Percentiles rank a stretch among this genome's conserved stretches.
These are phyloP conservation scores for Adelphocoris suturalis DNA, from an alignment of 2,888 invertebrate genomes.

Conservation along the genomic window DNA sequence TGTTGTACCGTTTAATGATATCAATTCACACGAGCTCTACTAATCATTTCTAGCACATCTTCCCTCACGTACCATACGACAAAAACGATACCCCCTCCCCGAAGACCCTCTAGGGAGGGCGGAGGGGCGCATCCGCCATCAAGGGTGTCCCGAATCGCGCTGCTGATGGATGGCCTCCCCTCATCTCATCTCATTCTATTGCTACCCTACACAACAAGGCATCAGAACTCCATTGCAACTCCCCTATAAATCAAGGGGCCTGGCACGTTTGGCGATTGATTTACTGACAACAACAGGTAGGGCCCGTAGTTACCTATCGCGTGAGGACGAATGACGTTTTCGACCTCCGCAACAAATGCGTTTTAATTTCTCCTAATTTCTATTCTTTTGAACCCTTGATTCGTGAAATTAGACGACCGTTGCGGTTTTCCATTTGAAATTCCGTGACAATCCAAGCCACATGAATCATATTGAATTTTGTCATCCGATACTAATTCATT, in stretches of 20 bases:
- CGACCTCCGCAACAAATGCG: background rate
- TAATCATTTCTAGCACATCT: no score
- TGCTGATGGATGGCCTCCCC: background rate
- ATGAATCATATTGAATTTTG: no score
- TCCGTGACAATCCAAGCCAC: no score
- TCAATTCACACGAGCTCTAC: no score
- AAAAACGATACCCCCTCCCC: background rate
- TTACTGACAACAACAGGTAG: conserved; percentile 61
- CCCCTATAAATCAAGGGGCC: conserved; percentile 2
- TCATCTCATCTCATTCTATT: conserved; percentile 36
- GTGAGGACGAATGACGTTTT: background rate
- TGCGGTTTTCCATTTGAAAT: no score
- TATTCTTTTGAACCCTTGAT: background rate
- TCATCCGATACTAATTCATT: no score
- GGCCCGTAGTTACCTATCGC: background rate
- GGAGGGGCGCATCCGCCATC: conserved; percentile 17
- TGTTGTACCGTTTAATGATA: no score
- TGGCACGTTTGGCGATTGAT: conserved; percentile 8
- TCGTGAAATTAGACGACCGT: background rate
- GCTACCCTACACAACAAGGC: conserved; percentile 41
- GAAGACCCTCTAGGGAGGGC: background rate
- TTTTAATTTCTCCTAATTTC: background rate
- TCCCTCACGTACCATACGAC: background rate
- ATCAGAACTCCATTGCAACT: conserved; percentile 46
- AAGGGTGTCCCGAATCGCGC: background rate